Base-by-base conservation (phyloP, 2,888 invertebrate genomes). In the Caenorhabditis afra region DNA sequence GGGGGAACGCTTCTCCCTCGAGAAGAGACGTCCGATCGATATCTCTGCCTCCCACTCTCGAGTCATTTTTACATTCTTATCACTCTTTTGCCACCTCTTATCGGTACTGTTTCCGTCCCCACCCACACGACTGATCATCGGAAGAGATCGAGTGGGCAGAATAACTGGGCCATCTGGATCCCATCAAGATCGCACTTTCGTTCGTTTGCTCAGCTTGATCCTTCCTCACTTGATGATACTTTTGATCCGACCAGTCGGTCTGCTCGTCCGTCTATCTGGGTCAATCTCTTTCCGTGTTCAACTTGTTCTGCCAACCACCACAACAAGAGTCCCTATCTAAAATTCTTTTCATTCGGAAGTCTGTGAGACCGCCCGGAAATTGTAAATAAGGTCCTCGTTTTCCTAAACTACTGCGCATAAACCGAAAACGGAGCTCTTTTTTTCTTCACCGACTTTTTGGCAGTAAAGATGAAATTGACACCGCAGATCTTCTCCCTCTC, bases 161-260 rank as follows among this genome's bases (percentile, higher is more conserved):
- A 50, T 22, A 20, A 20, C 22, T 22, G 8, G 39, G 52, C 68
- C 68, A 68, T 68, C 68, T 68, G 68, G 52, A 68, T 44, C 53
- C 68, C 44, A 68, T 68, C 37, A 45, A 68, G 59, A 61, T 16
- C 29, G 55, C 37, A 55, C 65, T 61, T 39, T 52, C 52, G 59
- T 68, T 59, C 68, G 68, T 68, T 68, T 68, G 68, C 50, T 68
- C 67, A 68, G 67, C 67, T 68, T 68, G 59, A 68, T 68, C 22
- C 8, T 11, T 3, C 47, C 22, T 22, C 49, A 22, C 20, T 49
- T 52, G 29, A 53, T 44, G 52, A 52, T 44, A 23, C 58, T 68
- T 59, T 68, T 59, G 52, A 68, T 68, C 53, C 52, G 53, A 53
- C 68, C 59, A 44, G 52, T 50, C 29, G 4, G 29, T 29, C 7